phyloP scores from a whole-genome alignment of 2,113 vertebrate genomes.

The Oreochromis tanganicae region DNA sequence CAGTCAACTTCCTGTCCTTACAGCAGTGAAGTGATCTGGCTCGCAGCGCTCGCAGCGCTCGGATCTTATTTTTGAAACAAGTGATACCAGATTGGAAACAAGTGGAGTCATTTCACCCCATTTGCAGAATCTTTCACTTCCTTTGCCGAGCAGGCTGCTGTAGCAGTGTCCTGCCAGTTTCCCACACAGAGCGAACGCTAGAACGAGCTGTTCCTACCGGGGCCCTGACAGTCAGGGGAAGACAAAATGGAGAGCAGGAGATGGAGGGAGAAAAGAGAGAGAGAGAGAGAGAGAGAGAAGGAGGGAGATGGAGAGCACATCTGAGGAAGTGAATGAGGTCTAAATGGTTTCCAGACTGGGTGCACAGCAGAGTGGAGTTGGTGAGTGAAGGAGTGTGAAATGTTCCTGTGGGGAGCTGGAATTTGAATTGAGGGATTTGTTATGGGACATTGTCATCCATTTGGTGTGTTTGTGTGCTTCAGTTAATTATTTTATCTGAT shows the following conservation, averaged over 20 bases:
- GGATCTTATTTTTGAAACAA: slow-evolving; percentile 6
- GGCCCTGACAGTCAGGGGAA: not conserved
- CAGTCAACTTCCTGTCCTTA: not conserved
- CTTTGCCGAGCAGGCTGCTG: slow-evolving; percentile 23
- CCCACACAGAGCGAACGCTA: slow-evolving; percentile 6
- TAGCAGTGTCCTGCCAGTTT: slow-evolving; percentile 22
- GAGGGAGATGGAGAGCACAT: not conserved
- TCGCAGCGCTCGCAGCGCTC: not conserved
- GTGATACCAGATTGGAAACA: slow-evolving; percentile 39
- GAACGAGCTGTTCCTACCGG: slow-evolving; percentile 45
- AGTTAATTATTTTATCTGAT: not conserved
- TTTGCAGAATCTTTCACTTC: slow-evolving; percentile 40
- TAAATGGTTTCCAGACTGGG: slow-evolving; percentile 48
- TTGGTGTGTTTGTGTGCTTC: not conserved
- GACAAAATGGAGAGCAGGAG: slow-evolving; percentile 31
- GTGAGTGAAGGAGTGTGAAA: slow-evolving; percentile 30
- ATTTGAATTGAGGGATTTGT: slow-evolving; percentile 32
- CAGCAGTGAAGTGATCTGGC: not conserved
- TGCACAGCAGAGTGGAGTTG: not conserved
- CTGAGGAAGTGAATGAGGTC: slow-evolving; percentile 6
- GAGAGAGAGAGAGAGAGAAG: not conserved
- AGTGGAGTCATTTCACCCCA: slow-evolving; percentile 28
- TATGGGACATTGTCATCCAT: slow-evolving; percentile 33
- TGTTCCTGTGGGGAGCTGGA: slow-evolving; percentile 12
- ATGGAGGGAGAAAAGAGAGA: not conserved